Conservation (phyloP, 92 coral and sea anemone species). For the Parazoanthus atlanticus region DNA sequence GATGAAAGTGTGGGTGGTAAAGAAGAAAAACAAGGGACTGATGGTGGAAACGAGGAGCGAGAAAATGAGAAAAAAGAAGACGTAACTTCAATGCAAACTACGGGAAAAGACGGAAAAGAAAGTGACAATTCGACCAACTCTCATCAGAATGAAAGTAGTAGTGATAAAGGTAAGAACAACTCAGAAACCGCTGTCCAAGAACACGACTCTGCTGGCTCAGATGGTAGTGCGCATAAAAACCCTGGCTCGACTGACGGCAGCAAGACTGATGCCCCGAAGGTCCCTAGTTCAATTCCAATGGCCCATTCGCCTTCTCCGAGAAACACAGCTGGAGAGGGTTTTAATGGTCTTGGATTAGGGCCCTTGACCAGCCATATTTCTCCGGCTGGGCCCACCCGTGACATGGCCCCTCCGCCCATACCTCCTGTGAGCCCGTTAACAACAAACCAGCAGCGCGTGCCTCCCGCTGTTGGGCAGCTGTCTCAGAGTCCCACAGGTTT, state of each 20-base stretch:
- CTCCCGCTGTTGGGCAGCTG: conserved; percentile 3
- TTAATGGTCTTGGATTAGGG: conserved; percentile 20
- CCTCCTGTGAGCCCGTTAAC: conserved; percentile 13
- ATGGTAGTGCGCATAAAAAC: not conserved
- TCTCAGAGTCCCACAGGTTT: conserved; percentile 28
- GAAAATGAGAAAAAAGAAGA: not conserved
- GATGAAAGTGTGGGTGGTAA: conserved; percentile 1
- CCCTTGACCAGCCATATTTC: conserved; percentile 5
- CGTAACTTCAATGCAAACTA: not conserved
- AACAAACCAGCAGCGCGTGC: conserved; percentile 16
- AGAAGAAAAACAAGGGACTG: not conserved
- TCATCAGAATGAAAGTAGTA: not conserved
- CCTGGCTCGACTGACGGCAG: not conserved
- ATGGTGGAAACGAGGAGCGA: not conserved
- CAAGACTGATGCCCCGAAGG: not conserved
- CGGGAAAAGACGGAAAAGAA: not conserved
- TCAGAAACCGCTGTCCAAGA: not conserved
- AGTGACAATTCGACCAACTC: not conserved
- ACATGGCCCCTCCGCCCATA: conserved; percentile 1
- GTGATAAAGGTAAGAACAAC: not conserved
- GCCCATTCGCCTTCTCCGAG: not conserved
- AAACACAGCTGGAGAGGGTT: conserved; percentile 1
- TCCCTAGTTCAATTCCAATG: not conserved
- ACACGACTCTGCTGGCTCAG: not conserved
- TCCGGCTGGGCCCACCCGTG: not conserved